These are phyloP conservation scores for Chaenodraco wilsoni DNA, from an alignment of 2,797 vertebrate genomes.

Conservation along the genomic window DNA sequence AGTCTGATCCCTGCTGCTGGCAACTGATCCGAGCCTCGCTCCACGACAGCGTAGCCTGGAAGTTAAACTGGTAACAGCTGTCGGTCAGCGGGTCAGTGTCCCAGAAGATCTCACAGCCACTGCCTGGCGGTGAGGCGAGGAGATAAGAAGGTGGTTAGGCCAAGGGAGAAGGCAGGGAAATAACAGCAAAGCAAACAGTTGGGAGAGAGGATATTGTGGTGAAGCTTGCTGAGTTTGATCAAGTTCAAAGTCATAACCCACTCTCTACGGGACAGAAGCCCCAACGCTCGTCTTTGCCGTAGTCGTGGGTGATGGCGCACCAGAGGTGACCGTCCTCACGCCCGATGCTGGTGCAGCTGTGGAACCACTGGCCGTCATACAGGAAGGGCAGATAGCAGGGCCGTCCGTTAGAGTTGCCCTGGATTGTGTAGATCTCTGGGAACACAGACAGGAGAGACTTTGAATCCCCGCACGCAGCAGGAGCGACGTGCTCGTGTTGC, in stretches of 20 bases:
- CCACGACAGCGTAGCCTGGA: slow-evolving; percentile 95
- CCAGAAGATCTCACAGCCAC: slow-evolving; percentile 96
- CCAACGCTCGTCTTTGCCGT: slow-evolving; percentile 94
- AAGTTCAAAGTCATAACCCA: slow-evolving; percentile 76
- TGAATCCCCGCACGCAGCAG: slow-evolving; percentile 20
- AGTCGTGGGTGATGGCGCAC: slow-evolving; percentile 96
- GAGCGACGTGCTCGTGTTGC: background rate
- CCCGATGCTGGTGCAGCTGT: slow-evolving; percentile 91
- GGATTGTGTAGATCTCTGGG: slow-evolving; percentile 96
- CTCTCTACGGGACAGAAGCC: slow-evolving; percentile 97
- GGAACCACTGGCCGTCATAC: slow-evolving; percentile 96
- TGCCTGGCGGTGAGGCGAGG: slow-evolving; percentile 79
- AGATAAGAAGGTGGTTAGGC: background rate
- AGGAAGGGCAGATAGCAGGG: slow-evolving; percentile 97
- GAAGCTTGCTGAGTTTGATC: background rate
- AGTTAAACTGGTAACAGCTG: slow-evolving; percentile 99
- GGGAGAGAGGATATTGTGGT: background rate
- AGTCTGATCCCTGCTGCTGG: slow-evolving; percentile 93
- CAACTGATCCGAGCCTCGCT: slow-evolving; percentile 95
- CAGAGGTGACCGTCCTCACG: slow-evolving; percentile 95
- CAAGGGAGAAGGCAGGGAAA: background rate
- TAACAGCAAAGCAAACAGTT: background rate
- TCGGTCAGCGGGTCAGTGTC: slow-evolving; percentile 93
- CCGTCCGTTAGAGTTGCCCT: slow-evolving; percentile 94
- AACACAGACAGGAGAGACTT: slow-evolving; percentile 16